Base-by-base conservation (phyloP, 1,140 invertebrate genomes). In the Drosophila ficusphila region DNA sequence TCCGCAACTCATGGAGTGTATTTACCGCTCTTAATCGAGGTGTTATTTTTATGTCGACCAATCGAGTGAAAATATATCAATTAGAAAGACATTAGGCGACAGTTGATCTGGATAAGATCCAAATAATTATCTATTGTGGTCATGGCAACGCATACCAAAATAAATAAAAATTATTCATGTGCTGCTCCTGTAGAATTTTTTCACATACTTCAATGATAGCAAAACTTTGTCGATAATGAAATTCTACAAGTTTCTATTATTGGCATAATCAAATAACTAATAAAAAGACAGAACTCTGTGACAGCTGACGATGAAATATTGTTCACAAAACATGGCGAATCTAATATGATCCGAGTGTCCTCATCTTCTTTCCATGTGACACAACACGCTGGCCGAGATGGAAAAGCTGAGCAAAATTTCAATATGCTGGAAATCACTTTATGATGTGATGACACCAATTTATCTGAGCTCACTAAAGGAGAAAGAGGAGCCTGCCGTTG, bases 381-480 rank as follows among this genome's bases (percentile, higher is more conserved):
- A 62, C 62, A 46, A 33, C 44, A 67, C 44, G 34, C 7, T 29
- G 47, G 27, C 56, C 33, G 47, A 46, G 62, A 54, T 44, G 47
- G 21, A 49, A 41, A 11, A 51, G 51, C 76, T 52, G 39, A 52
- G 41, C 42, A 44, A 82, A 88, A 88, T 90, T 90, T 90, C 86
- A 90, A 90, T 90, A 90, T 90, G 81, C 69, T 79, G 58, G 79
- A 90, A 90, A 90, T 90, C 76, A 90, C 83, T 89, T 85, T 90
- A 86, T 90, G 89, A 90, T 90, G 62, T 90, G 89, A 90, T 90
- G 89, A 76, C 89, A 89, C 74, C 89, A 77, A 90, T 90, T 90
- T 90, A 82, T 90, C 74, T 67, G 58, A 86, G 61, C 29, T 19
- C 44, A 25, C 52, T 9, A 27, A 19, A 29, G 38, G 8, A 19